These are phyloP conservation scores for Epinotia ramella DNA, from an alignment of 2,888 invertebrate species.

Conservation along the genomic window DNA sequence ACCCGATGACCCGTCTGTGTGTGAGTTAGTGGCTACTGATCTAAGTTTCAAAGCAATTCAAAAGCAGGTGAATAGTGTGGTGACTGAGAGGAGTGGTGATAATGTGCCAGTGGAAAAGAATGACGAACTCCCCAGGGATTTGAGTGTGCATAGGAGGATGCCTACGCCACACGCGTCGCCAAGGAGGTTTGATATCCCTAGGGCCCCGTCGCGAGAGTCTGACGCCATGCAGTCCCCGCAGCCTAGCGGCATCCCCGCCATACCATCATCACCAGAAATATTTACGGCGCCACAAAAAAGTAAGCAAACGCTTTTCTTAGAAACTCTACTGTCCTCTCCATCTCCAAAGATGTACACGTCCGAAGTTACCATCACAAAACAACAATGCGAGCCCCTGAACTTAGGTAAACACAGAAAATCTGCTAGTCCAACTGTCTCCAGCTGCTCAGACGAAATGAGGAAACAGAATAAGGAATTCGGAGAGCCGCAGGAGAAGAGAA, in stretches of 20 bases:
- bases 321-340: constrained; percentile 86
- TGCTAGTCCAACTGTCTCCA: constrained; percentile 90
- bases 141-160: constrained; percentile 83
- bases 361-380: constrained; percentile 82
- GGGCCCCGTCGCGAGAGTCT: constrained; percentile 89
- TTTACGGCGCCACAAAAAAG: constrained; percentile 80
- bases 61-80: constrained; percentile 60
- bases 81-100: constrained; percentile 64
- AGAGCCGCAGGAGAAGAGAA: constrained; percentile 79
- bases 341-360: constrained; percentile 86
- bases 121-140: constrained; percentile 86
- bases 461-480: constrained; percentile 83
- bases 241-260: constrained; percentile 89
- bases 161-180: constrained; percentile 79
- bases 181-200: constrained; percentile 77
- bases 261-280: constrained; percentile 89
- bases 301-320: constrained; percentile 85
- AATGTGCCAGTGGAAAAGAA: constrained; percentile 70
- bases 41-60: constrained; percentile 77
- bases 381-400: constrained; percentile 89
- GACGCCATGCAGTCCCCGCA: constrained; percentile 91
- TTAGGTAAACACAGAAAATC: constrained; percentile 88
- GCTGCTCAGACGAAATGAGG: constrained; percentile 89
- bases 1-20: constrained; percentile 54
- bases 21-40: constrained; percentile 84